Evolutionary conservation across 2,113 vertebrate genomes (phyloP).

Genomic region (Toxotes chatareus): DNA sequence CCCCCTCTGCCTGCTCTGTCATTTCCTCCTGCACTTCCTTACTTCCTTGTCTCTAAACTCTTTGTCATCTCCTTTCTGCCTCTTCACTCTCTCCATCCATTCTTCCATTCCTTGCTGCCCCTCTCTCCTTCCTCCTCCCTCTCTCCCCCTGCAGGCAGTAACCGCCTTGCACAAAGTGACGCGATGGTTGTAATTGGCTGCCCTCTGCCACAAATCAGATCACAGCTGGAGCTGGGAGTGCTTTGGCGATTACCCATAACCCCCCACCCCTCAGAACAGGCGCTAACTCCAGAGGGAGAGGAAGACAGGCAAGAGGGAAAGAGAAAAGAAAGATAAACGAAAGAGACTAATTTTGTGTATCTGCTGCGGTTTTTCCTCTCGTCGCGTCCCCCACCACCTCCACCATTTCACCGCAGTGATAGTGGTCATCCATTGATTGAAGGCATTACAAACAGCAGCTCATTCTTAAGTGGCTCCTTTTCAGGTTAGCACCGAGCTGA

Average conservation of each 20-base stretch:
- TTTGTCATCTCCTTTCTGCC: background rate
- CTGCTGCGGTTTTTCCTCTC: conserved; percentile 17
- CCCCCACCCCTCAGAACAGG: conserved; percentile 55
- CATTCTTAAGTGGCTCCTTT: conserved; percentile 54
- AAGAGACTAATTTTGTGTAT: conserved; percentile 61
- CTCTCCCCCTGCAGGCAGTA: conserved; percentile 58
- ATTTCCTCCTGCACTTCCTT: background rate
- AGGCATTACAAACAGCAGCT: conserved; percentile 54
- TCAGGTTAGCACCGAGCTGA: conserved; percentile 46
- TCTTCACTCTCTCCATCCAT: background rate
- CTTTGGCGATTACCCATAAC: conserved; percentile 68
- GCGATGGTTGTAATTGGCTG: conserved; percentile 83
- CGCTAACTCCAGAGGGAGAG: conserved; percentile 55
- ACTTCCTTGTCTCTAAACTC: background rate
- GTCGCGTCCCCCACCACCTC: background rate
- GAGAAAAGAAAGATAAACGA: conserved; percentile 11
- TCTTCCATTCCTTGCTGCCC: background rate
- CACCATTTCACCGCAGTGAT: background rate
- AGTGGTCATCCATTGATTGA: conserved; percentile 42
- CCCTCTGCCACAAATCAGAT: conserved; percentile 75
- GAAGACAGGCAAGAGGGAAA: conserved; percentile 40
- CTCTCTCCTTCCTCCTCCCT: background rate
- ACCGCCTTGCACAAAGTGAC: conserved; percentile 81
- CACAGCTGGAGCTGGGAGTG: conserved; percentile 66
- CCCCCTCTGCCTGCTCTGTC: background rate